Conservation (phyloP, 2,113 vertebrate genomes). For the Larimichthys crocea region DNA sequence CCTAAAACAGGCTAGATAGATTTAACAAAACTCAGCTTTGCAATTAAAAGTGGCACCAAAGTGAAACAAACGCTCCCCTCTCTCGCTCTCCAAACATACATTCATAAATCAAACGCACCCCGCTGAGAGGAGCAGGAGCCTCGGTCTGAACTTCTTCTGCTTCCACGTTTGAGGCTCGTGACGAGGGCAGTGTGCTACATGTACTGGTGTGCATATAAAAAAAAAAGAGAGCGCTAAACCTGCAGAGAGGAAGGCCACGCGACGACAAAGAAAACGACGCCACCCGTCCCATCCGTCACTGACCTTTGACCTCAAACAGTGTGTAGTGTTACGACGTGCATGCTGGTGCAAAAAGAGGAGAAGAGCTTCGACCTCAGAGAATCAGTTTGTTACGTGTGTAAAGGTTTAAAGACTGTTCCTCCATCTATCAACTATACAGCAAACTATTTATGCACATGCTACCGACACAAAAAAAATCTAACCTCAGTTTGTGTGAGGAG, state of each 20-base stretch:
- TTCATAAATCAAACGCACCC: conserved; percentile 14
- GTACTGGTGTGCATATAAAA: conserved; percentile 53
- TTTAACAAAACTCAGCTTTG: conserved; percentile 24
- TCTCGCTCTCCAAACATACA: conserved; percentile 12
- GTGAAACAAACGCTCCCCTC: conserved; percentile 28
- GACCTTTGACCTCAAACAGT: not conserved
- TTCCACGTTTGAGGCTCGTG: not conserved
- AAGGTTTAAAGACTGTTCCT: not conserved
- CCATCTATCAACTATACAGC: not conserved
- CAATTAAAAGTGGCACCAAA: conserved; percentile 55
- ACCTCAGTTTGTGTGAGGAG: conserved; percentile 14
- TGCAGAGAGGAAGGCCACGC: conserved; percentile 46
- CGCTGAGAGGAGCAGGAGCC: not conserved
- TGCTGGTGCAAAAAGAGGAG: conserved; percentile 60
- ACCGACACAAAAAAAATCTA: conserved; percentile 14
- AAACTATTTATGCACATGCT: conserved; percentile 38
- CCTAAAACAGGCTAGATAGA: not conserved
- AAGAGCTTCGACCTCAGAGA: conserved; percentile 14
- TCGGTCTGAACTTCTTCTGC: not conserved
- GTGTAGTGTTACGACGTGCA: conserved; percentile 7
- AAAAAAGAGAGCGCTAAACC: not conserved
- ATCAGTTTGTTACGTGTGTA: not conserved
- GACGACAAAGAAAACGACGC: not conserved
- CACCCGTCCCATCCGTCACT: not conserved
- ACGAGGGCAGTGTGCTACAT: conserved; percentile 72